Evolutionary conservation across 1,140 invertebrate genomes (phyloP).

Genomic region (Portunus trituberculatus): DNA sequence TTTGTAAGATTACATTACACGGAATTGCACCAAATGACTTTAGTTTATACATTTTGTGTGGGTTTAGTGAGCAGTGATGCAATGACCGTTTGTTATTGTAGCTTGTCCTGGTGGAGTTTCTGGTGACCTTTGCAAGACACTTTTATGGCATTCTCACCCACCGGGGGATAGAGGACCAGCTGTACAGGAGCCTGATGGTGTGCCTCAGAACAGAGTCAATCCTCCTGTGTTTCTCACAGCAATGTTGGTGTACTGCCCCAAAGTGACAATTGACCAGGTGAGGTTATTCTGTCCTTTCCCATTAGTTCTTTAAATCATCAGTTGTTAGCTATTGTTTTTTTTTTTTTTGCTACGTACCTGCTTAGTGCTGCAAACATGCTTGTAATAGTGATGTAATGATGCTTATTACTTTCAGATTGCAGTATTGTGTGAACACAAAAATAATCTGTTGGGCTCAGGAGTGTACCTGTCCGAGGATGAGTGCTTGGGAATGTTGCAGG

Average conservation of each 20-base stretch:
- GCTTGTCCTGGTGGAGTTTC: slow-evolving; percentile 30
- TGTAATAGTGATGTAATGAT: too few relatives aligned
- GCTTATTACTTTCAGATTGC: slow-evolving; percentile 45
- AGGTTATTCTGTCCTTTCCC: neutral
- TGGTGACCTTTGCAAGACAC: slow-evolving; percentile 25
- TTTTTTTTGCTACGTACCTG: neutral
- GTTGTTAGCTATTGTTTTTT: too few relatives aligned
- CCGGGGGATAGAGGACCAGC: slow-evolving; percentile 46
- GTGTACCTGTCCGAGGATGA: slow-evolving; percentile 41
- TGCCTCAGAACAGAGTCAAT: slow-evolving; percentile 45
- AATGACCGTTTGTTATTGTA: neutral
- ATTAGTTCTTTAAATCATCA: neutral
- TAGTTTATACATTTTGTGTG: neutral
- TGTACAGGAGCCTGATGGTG: slow-evolving; percentile 55
- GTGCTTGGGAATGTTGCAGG: slow-evolving; percentile 42
- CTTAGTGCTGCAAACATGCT: neutral
- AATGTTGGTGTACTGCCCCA: slow-evolving; percentile 50
- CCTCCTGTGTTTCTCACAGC: slow-evolving; percentile 39
- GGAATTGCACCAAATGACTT: too few relatives aligned
- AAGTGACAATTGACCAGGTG: slow-evolving; percentile 64
- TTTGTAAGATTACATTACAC: too few relatives aligned
- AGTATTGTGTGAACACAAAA: slow-evolving; percentile 30
- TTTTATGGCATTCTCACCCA: slow-evolving; percentile 5
- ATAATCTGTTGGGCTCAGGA: slow-evolving; percentile 24
- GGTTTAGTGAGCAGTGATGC: neutral